Evolutionary conservation across 2,888 invertebrate species (phyloP), one percentile per base, ranked within the genome.

Genomic region (Melanostoma mellinum): DNA sequence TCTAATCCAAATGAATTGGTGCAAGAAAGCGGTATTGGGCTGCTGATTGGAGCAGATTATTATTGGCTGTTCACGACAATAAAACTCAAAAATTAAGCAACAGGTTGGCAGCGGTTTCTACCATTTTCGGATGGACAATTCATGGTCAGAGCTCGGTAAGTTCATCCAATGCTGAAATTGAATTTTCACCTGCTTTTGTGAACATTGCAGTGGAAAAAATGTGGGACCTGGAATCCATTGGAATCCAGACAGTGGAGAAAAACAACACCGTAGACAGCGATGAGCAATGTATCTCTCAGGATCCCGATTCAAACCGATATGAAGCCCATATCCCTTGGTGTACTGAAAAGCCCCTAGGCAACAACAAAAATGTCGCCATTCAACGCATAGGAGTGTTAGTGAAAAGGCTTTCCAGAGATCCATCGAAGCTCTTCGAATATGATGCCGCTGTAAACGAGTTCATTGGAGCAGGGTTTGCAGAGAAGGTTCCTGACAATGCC

Each of bases 381-480:
- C n/a, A 46, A 6, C 44, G 44, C n/a, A 10, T 46, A 10, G 0
- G 10, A 46, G n/a, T 10, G 10, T 10, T 46, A 4, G 10, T 10
- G 3, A 46, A 46, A 46, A 4, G 10, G 5, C 44, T 46, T 4
- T 10, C 44, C 3, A n/a, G 44, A 46, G 44, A 46, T 10, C n/a
- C 10, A 10, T 3, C 10, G n/a, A 46, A 46, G 3, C 44, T 46
- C 4, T 46, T 46, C 6, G 10, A 46, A 46, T 46, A 46, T 10
- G 44, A 46, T 46, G n/a, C 4, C 44, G 6, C 5, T 10, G 6
- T 46, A 3, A 46, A 10, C 3, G 44, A 46, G 44, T 46, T 46
- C 33, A 58, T 58, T 20, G 36, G 38, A 2, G 58, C 58, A 4
- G 58, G 58, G n/a, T 58, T 58, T 58, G 58, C 58, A 5, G 58